phyloP scores from a whole-genome alignment of 2,113 vertebrate species.

The Acanthisitta chloris region DNA sequence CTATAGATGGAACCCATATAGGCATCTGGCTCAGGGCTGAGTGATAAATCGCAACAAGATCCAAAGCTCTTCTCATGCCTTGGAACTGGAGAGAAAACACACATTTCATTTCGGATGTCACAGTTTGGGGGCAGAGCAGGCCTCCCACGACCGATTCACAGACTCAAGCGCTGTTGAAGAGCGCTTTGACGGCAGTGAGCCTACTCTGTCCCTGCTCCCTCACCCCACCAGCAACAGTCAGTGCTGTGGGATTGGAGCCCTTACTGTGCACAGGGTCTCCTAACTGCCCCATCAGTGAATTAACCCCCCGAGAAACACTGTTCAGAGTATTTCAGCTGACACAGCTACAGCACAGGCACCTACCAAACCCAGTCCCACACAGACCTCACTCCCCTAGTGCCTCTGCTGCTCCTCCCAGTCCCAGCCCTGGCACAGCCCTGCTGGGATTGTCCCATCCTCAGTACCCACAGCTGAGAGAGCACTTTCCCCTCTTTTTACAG shows the following conservation, averaged over 20 bases:
- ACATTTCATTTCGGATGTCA: background rate
- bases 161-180: background rate
- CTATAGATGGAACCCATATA: constrained; percentile 31
- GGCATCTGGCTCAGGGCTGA: constrained; percentile 1
- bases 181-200: background rate
- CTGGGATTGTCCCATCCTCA: background rate
- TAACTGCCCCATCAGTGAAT: background rate
- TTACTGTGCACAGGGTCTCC: background rate
- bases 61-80: constrained; percentile 25
- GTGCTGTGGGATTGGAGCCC: background rate
- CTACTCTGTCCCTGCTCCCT: background rate
- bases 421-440: background rate
- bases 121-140: background rate
- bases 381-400: accelerated
- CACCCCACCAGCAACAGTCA: background rate
- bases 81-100: background rate
- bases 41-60: constrained; percentile 27
- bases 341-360: background rate
- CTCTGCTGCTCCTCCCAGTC: background rate
- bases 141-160: background rate
- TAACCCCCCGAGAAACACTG: accelerated
- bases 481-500: background rate
- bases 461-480: background rate
- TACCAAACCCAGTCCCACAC: background rate
- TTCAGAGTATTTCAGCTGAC: accelerated